Percentiles rank a stretch among this genome's conserved stretches.
phyloP scores from a whole-genome alignment of 2,797 vertebrate species.

The Ctenochaetus hawaiiensis region DNA sequence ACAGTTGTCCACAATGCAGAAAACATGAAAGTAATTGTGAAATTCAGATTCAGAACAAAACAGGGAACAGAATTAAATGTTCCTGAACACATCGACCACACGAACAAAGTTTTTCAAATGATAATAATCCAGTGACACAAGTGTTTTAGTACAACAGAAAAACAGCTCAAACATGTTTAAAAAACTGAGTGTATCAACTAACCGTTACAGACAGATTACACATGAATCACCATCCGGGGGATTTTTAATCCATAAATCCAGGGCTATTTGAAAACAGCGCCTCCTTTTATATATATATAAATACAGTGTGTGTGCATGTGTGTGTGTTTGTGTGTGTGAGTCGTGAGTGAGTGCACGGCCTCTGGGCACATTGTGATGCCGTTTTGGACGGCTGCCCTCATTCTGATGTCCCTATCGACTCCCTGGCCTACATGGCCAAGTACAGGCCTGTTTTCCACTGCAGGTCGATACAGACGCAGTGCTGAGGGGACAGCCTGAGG shows the following conservation, averaged over 20 bases:
- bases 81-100: too few species aligned
- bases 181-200: slow-evolving; percentile 57
- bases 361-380: slow-evolving; percentile 68
- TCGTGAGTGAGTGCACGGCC: slow-evolving; percentile 51
- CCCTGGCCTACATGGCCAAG: slow-evolving; percentile 76
- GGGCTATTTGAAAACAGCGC: slow-evolving; percentile 68
- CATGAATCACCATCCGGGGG: slow-evolving; percentile 66
- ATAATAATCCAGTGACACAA: background rate
- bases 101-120: background rate
- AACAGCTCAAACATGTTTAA: slow-evolving; percentile 30
- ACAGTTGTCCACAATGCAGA: too few species aligned
- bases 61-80: too few species aligned
- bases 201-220: slow-evolving; percentile 66
- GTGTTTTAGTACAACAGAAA: slow-evolving; percentile 1
- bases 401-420: slow-evolving; percentile 81
- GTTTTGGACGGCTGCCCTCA: slow-evolving; percentile 76
- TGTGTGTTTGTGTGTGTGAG: slow-evolving; percentile 38
- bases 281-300: slow-evolving; percentile 48
- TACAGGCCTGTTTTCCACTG: slow-evolving; percentile 72
- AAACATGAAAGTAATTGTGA: too few species aligned
- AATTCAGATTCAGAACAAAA: too few species aligned
- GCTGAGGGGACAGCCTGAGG: slow-evolving; percentile 73
- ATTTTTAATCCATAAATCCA: slow-evolving; percentile 63
- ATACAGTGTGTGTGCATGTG: slow-evolving; percentile 44
- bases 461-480: slow-evolving; percentile 75